Evolutionary conservation across 2,113 vertebrate genomes (phyloP).

Genomic region (Pipra filicauda): DNA sequence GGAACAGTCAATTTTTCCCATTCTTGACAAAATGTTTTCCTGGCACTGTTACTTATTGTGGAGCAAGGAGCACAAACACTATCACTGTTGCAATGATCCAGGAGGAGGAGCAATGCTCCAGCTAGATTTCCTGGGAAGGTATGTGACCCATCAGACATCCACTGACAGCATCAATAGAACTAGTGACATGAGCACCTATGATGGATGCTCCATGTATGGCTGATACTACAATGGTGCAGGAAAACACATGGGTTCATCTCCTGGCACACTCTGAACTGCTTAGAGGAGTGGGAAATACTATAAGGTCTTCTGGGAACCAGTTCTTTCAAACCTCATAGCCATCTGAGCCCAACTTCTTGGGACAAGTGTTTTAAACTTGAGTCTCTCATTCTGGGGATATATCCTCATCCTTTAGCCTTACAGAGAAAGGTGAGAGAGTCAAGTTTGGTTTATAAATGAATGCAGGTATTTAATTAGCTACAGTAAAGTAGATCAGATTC

Average conservation of each 20-base stretch:
- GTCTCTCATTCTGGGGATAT: neutral
- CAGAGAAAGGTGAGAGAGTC: neutral
- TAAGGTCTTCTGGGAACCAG: neutral
- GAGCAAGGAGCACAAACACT: neutral
- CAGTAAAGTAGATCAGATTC: neutral
- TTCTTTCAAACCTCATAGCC: neutral
- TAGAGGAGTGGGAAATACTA: neutral
- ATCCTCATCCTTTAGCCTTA: neutral
- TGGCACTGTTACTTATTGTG: neutral
- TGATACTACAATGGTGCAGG: neutral
- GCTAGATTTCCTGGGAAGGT: neutral
- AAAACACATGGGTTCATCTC: neutral
- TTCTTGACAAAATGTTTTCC: slow-evolving; percentile 51
- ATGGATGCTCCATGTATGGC: neutral
- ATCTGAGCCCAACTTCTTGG: neutral
- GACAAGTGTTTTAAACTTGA: neutral
- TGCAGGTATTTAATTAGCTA: slow-evolving; percentile 15
- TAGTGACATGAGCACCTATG: neutral
- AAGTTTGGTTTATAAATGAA: neutral
- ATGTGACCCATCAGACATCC: neutral
- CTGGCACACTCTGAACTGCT: neutral
- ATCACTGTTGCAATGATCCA: neutral
- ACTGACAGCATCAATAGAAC: neutral
- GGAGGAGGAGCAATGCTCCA: neutral
- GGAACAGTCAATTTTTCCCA: slow-evolving; percentile 58